phyloP scores from a whole-genome alignment of 2,888 invertebrate genomes.

The Fragum fragum region DNA sequence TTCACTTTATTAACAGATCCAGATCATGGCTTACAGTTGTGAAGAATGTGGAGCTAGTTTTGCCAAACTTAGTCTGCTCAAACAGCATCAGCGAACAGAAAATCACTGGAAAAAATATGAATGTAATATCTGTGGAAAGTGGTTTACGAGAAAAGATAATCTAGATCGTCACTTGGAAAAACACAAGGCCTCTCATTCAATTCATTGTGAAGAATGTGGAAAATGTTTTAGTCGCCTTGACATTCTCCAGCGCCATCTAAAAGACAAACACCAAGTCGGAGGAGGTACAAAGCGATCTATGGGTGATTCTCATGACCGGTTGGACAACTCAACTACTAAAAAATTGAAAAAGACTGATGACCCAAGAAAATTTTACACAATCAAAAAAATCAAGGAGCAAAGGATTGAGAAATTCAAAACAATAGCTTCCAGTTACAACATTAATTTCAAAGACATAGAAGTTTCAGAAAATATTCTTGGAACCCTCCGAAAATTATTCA shows the following conservation, averaged over 20 bases:
- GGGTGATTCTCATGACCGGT: not conserved
- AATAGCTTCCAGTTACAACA: slow-evolving; percentile 22
- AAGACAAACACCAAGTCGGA: slow-evolving; percentile 12
- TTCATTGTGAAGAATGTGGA: slow-evolving; percentile 26
- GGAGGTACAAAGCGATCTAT: slow-evolving; percentile 1
- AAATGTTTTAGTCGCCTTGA: not conserved
- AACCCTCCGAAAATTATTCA: slow-evolving; percentile 29
- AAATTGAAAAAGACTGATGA: slow-evolving; percentile 28
- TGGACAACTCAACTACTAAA: not conserved
- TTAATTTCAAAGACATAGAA: slow-evolving; percentile 34
- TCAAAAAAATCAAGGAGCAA: slow-evolving; percentile 41
- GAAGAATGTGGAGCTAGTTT: slow-evolving; percentile 28
- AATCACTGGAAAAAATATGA: slow-evolving; percentile 34
- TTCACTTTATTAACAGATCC: not conserved
- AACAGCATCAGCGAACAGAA: slow-evolving; percentile 8
- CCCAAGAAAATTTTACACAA: slow-evolving; percentile 29
- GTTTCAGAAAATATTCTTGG: slow-evolving; percentile 41
- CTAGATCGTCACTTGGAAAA: slow-evolving; percentile 26
- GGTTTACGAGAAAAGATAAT: slow-evolving; percentile 33
- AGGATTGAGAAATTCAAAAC: slow-evolving; percentile 43
- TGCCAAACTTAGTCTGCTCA: slow-evolving; percentile 25
- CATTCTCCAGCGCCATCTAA: not conserved
- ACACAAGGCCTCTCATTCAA: not conserved
- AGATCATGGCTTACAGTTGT: slow-evolving; percentile 21
- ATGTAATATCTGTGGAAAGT: slow-evolving; percentile 17